phyloP scores from a whole-genome alignment of 2,888 invertebrate genomes.

The Ectemnius continuus region DNA sequence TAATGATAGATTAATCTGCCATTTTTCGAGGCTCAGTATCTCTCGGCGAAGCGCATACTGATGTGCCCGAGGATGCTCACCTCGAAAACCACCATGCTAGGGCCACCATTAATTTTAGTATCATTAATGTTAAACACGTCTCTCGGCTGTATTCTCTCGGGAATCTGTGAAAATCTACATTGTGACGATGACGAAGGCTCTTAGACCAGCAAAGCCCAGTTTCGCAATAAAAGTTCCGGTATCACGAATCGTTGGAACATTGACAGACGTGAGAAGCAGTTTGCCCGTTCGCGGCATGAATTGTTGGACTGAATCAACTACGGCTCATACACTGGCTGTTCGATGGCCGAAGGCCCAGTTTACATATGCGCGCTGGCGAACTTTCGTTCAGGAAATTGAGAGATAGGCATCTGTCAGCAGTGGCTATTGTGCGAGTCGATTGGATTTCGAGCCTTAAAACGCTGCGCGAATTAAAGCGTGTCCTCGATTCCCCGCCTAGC shows the following conservation, averaged over 20 bases:
- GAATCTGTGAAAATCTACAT: no score
- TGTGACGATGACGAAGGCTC: no score
- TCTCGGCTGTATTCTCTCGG: not conserved
- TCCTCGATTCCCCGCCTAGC: constrained; percentile 50
- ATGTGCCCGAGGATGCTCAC: constrained; percentile 49
- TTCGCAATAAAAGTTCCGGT: constrained; percentile 7
- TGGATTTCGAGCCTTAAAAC: constrained; percentile 63
- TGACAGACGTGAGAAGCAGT: constrained; percentile 35
- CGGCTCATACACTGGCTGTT: constrained; percentile 32
- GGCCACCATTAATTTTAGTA: constrained; percentile 49
- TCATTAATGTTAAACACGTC: constrained; percentile 51
- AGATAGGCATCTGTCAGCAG: constrained; percentile 64
- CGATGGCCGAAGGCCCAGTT: constrained; percentile 27
- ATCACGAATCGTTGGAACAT: constrained; percentile 29
- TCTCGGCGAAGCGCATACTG: constrained; percentile 59
- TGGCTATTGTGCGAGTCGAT: constrained; percentile 58
- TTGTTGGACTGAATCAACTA: constrained; percentile 45
- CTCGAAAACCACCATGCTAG: constrained; percentile 42
- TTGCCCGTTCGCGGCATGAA: constrained; percentile 27
- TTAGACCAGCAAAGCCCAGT: not conserved
- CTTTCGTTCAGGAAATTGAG: constrained; percentile 64
- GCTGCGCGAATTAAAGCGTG: constrained; percentile 59
- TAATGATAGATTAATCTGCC: constrained; percentile 65
- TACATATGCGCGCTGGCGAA: constrained; percentile 51
- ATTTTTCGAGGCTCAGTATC: constrained; percentile 63